A percentile compares a stretch with the other conserved stretches of the same genome.
Conservation (phyloP, 2,888 invertebrate species). For the Petrophora chlorosata region DNA sequence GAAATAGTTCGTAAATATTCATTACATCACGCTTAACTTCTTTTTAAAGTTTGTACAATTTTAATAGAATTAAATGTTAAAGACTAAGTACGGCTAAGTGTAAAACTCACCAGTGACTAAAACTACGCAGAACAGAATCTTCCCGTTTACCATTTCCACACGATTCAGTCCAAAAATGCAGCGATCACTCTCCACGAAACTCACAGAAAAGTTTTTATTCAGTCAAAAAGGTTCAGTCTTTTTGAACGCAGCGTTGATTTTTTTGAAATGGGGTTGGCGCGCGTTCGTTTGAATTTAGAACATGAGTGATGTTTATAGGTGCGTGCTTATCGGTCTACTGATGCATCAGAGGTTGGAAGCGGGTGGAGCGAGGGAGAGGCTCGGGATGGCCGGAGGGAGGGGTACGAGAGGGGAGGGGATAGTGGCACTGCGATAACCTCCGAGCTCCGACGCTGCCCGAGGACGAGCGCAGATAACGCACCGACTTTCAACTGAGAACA, state of each 20-base stretch:
- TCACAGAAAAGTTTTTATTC: conserved; percentile 10
- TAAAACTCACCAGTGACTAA: conserved; percentile 70
- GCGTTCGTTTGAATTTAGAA: conserved; percentile 33
- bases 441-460: conserved; percentile 71
- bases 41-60: too few species aligned
- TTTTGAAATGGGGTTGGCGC: conserved; percentile 24
- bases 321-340: conserved; percentile 66
- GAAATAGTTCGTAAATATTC: too few species aligned
- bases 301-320: conserved; percentile 56
- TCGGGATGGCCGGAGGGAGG: conserved; percentile 49
- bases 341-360: conserved; percentile 52
- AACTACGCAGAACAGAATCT: conserved; percentile 66
- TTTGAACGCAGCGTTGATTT: background rate
- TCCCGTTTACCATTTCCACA: conserved; percentile 77
- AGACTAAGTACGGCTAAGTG: too few species aligned
- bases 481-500: conserved; percentile 74
- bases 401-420: conserved; percentile 37
- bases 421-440: conserved; percentile 71
- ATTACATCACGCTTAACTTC: too few species aligned
- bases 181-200: conserved; percentile 26
- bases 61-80: too few species aligned
- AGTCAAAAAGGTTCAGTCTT: conserved; percentile 24
- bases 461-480: conserved; percentile 66
- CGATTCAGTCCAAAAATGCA: conserved; percentile 53
- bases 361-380: conserved; percentile 52